Conservation (phyloP, 1,140 invertebrate species). For the Neodiprion virginianus region DNA sequence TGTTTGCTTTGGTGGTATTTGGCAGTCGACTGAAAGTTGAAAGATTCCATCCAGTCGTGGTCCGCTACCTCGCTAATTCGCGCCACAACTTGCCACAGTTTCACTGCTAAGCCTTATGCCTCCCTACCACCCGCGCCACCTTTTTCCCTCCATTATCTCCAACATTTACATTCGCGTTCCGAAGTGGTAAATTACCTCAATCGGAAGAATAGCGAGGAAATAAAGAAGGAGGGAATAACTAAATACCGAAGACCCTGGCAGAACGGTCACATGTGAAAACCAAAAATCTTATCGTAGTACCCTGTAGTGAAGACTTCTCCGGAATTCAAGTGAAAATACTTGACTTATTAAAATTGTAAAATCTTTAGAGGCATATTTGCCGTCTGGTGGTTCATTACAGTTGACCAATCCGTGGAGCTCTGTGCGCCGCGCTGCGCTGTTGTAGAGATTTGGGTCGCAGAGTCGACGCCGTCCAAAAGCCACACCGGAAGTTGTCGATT, state of each 20-base stretch:
- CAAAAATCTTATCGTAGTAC: no score
- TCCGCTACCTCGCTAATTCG: not conserved
- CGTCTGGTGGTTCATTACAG: not conserved
- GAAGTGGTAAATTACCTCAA: no score
- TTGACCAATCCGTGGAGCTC: not conserved
- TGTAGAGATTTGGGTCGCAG: not conserved
- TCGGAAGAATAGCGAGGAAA: no score
- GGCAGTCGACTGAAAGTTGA: not conserved
- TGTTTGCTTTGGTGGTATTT: constrained; percentile 7
- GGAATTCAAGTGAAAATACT: not conserved
- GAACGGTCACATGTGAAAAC: no score
- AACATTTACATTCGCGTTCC: no score
- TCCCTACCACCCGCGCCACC: not conserved
- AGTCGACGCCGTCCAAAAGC: not conserved
- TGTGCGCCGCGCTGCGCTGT: not conserved
- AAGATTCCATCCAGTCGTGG: not conserved
- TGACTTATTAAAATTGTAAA: not conserved
- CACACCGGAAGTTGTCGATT: not conserved
- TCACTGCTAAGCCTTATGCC: not conserved
- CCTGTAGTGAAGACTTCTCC: no score
- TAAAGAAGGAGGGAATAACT: no score
- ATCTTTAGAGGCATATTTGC: not conserved
- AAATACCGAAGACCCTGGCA: no score
- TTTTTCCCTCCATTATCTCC: not conserved
- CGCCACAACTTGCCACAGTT: not conserved